Evolutionary conservation across 2,797 vertebrate genomes (phyloP).

Genomic region (Glossophaga mutica): DNA sequence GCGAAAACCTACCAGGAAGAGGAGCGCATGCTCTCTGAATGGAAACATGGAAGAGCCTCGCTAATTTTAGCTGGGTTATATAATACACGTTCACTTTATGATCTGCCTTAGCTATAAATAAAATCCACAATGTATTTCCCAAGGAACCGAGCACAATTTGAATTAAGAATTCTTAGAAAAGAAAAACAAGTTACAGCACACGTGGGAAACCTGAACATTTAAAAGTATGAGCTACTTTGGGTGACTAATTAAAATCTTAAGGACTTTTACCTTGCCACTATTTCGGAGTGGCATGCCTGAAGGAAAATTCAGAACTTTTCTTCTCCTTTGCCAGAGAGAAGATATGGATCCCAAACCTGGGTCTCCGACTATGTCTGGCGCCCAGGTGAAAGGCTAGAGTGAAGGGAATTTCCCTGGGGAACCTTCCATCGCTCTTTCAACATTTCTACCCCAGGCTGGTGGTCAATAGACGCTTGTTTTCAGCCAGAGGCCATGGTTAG

Average conservation of each 20-base stretch:
- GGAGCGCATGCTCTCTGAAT: background rate
- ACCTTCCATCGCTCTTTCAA: background rate
- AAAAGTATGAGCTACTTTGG: background rate
- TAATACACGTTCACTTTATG: background rate
- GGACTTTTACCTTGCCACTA: background rate
- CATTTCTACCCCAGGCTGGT: background rate
- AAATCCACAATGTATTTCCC: constrained; percentile 3
- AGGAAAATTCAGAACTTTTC: background rate
- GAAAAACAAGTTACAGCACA: background rate
- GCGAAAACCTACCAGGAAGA: background rate
- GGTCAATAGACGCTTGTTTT: background rate
- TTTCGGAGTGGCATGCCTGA: background rate
- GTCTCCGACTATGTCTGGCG: background rate
- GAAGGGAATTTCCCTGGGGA: background rate
- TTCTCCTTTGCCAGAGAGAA: background rate
- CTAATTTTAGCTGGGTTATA: background rate
- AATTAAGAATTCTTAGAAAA: constrained; percentile 14
- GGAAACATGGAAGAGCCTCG: background rate
- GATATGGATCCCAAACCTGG: background rate
- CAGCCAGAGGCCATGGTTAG: background rate
- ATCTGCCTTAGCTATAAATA: background rate
- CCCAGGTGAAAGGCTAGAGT: background rate
- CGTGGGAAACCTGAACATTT: background rate
- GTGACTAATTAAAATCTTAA: background rate
- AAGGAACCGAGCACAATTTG: background rate